phyloP scores from a whole-genome alignment of 2,797 vertebrate species.

The Serranus cabrilla region DNA sequence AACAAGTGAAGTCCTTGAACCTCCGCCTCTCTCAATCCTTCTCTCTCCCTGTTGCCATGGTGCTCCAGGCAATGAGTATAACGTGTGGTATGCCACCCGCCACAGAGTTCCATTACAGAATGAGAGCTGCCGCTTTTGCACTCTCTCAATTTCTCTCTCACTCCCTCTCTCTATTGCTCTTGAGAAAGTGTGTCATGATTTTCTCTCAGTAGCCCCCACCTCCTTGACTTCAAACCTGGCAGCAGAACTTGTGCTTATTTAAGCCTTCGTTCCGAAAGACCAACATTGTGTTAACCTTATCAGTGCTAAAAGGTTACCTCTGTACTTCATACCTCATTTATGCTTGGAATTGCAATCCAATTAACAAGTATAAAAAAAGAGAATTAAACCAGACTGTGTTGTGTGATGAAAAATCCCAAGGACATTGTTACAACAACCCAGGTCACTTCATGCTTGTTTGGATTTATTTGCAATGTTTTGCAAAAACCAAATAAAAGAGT shows the following conservation, averaged over 20 bases:
- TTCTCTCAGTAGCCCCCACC: constrained; percentile 37
- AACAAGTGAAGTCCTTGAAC: constrained; percentile 86
- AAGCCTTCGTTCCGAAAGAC: constrained; percentile 32
- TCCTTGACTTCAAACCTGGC: constrained; percentile 47
- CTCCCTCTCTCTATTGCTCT: constrained; percentile 38
- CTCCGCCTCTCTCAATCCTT: constrained; percentile 62
- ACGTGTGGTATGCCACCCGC: constrained; percentile 66
- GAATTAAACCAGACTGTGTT: constrained; percentile 2
- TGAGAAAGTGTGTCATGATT: constrained; percentile 61
- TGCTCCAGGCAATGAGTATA: constrained; percentile 72
- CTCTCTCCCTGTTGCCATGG: constrained; percentile 83
- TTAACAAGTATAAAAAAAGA: constrained; percentile 21
- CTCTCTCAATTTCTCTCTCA: constrained; percentile 42
- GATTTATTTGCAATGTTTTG: constrained; percentile 7
- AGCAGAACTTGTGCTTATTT: constrained; percentile 43
- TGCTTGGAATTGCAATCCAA: constrained; percentile 31
- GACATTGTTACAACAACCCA: not conserved
- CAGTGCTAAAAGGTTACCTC: constrained; percentile 23
- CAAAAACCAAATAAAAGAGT: not conserved
- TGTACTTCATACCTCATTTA: too few relatives aligned
- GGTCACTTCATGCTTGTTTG: not conserved
- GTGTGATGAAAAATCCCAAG: not conserved
- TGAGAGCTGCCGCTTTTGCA: constrained; percentile 55
- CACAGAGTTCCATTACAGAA: constrained; percentile 66
- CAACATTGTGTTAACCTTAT: constrained; percentile 56